Percentiles rank a stretch among this genome's conserved stretches.
Evolutionary conservation across 2,888 invertebrate genomes (phyloP).

Genomic region (Melieria omissa): DNA sequence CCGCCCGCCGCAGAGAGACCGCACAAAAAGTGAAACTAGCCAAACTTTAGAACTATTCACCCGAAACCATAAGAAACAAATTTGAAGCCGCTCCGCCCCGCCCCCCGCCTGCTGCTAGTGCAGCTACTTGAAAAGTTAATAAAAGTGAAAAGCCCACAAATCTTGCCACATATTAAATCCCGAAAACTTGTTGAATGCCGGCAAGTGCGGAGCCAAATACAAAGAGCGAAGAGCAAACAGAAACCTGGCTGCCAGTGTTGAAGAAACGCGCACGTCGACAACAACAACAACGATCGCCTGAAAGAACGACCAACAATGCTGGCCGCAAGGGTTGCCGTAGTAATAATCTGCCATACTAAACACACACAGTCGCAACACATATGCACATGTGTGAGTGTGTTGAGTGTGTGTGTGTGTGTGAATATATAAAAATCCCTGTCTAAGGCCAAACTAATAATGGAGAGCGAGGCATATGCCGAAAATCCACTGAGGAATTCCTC

Average conservation of each 20-base stretch:
- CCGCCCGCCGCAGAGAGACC: too few relatives aligned
- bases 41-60: slow-evolving; percentile 11
- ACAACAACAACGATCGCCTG: background rate
- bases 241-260: too few relatives aligned
- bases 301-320: background rate
- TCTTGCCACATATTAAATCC: slow-evolving; percentile 9
- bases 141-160: slow-evolving; percentile 19
- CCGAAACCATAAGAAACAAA: slow-evolving; percentile 7
- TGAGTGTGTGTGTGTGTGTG: background rate
- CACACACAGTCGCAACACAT: background rate
- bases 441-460: background rate
- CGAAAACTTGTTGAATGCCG: slow-evolving; percentile 13
- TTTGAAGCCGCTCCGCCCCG: background rate
- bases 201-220: too few relatives aligned
- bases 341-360: slow-evolving; percentile 8
- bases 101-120: too few relatives aligned
- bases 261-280: background rate
- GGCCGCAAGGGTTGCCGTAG: slow-evolving; percentile 12
- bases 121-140: slow-evolving; percentile 5
- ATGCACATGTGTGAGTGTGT: background rate
- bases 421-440: background rate
- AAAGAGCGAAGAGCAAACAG: too few relatives aligned
- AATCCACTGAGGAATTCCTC: slow-evolving; percentile 27
- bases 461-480: slow-evolving; percentile 10
- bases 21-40: too few relatives aligned